Evolutionary conservation across 2,888 invertebrate species (phyloP).

Genomic region (Agelastica alni): DNA sequence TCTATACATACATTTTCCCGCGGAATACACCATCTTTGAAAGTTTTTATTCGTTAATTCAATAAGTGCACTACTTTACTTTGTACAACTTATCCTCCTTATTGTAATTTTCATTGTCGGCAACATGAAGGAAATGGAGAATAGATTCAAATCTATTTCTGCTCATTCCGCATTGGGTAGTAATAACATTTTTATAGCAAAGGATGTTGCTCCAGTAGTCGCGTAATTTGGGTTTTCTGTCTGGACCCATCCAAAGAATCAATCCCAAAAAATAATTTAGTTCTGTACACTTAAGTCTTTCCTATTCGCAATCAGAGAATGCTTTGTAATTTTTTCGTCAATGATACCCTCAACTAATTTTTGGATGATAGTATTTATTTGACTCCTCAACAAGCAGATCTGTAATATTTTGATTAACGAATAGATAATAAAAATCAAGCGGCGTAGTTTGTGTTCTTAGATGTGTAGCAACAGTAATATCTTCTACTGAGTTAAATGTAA

Average conservation of each 20-base stretch:
- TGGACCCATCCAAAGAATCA: constrained; percentile 5
- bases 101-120: not conserved
- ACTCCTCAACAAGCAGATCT: constrained; percentile 8
- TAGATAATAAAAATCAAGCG: constrained; percentile 3
- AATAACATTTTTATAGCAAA: constrained; percentile 2
- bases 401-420: not conserved
- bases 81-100: not conserved
- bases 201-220: constrained; percentile 3
- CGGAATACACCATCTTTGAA: not conserved
- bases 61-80: not conserved
- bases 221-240: constrained; percentile 3
- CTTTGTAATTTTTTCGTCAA: constrained; percentile 6
- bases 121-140: not conserved
- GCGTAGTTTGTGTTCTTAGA: not conserved
- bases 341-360: constrained; percentile 9
- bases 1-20: constrained; percentile 1
- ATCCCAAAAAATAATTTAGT: not conserved
- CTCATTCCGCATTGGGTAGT: not conserved
- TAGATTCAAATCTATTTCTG: not conserved
- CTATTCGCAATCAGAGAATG: constrained; percentile 2
- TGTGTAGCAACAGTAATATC: constrained; percentile 3
- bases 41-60: not conserved
- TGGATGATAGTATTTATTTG: not conserved
- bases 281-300: constrained; percentile 3
- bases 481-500: constrained; percentile 4